Evolutionary conservation across 2,113 vertebrate genomes (phyloP).

Genomic region (Pelobates fuscus): DNA sequence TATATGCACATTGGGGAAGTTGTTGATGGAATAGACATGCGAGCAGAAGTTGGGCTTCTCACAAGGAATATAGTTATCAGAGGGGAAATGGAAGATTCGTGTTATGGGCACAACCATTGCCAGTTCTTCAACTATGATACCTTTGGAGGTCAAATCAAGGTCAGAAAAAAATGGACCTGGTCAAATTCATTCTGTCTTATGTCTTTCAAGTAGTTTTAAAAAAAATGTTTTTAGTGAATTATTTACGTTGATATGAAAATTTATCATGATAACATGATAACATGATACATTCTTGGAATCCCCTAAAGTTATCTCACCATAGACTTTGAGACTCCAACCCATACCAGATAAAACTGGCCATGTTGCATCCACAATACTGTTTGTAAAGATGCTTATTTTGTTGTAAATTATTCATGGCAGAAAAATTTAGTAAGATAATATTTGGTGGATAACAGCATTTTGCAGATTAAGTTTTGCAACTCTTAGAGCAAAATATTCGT

Average conservation of each 20-base stretch:
- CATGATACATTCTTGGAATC: too few relatives aligned
- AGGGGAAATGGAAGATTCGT: conserved; percentile 59
- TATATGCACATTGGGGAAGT: conserved; percentile 56
- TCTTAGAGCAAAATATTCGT: neutral
- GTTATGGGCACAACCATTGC: conserved; percentile 53
- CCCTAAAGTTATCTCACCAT: too few relatives aligned
- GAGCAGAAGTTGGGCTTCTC: conserved; percentile 56
- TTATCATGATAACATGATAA: too few relatives aligned
- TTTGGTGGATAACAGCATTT: neutral
- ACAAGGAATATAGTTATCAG: conserved; percentile 56
- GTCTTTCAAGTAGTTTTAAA: neutral
- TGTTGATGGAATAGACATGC: conserved; percentile 55
- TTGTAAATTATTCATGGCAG: too few relatives aligned
- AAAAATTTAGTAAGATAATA: too few relatives aligned
- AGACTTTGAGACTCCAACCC: too few relatives aligned
- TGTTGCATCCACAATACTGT: too few relatives aligned
- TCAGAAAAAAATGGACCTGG: conserved; percentile 34
- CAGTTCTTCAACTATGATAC: conserved; percentile 58
- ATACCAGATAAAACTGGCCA: too few relatives aligned
- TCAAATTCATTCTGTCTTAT: too few relatives aligned
- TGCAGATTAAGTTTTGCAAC: neutral
- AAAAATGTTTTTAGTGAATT: fast-evolving
- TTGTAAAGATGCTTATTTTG: too few relatives aligned
- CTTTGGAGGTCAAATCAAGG: conserved; percentile 59
- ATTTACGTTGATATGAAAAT: neutral